Evolutionary conservation across 2,113 vertebrate genomes (phyloP).

Genomic region (Etheostoma cragini): DNA sequence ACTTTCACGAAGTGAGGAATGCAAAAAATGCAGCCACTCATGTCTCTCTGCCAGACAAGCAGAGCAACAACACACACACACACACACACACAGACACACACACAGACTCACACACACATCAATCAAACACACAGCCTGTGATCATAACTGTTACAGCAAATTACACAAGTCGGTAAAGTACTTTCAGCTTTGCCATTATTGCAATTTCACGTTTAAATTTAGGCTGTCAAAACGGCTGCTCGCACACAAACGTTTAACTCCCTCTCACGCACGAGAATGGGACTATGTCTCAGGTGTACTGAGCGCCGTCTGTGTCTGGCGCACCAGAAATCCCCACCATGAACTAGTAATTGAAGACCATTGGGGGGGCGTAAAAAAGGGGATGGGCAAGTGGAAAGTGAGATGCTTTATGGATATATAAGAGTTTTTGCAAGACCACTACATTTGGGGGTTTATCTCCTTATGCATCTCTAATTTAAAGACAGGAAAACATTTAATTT

Average conservation of each 20-base stretch:
- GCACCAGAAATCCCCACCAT: slow-evolving; percentile 74
- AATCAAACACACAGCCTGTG: slow-evolving; percentile 34
- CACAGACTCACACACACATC: slow-evolving; percentile 18
- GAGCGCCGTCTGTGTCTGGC: slow-evolving; percentile 58
- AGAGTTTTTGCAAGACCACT: background rate
- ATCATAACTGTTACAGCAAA: slow-evolving; percentile 36
- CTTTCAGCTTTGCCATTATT: slow-evolving; percentile 56
- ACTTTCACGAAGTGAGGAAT: slow-evolving; percentile 51
- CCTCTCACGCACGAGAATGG: slow-evolving; percentile 4
- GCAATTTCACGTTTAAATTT: slow-evolving; percentile 52
- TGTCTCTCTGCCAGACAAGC: background rate
- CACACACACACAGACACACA: background rate
- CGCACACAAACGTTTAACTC: slow-evolving; percentile 25
- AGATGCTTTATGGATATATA: slow-evolving; percentile 6
- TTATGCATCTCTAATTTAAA: background rate
- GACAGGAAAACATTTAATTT: background rate
- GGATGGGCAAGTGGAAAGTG: slow-evolving; percentile 21
- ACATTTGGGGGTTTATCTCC: background rate
- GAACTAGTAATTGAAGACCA: slow-evolving; percentile 71
- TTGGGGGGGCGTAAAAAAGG: slow-evolving; percentile 37
- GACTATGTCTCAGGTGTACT: slow-evolving; percentile 32
- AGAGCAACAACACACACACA: slow-evolving; percentile 6
- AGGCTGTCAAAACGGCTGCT: slow-evolving; percentile 53
- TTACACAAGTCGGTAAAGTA: slow-evolving; percentile 42
- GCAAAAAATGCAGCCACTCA: slow-evolving; percentile 45